Conservation (phyloP, 2,113 vertebrate genomes). For the Tragulus kanchil region DNA sequence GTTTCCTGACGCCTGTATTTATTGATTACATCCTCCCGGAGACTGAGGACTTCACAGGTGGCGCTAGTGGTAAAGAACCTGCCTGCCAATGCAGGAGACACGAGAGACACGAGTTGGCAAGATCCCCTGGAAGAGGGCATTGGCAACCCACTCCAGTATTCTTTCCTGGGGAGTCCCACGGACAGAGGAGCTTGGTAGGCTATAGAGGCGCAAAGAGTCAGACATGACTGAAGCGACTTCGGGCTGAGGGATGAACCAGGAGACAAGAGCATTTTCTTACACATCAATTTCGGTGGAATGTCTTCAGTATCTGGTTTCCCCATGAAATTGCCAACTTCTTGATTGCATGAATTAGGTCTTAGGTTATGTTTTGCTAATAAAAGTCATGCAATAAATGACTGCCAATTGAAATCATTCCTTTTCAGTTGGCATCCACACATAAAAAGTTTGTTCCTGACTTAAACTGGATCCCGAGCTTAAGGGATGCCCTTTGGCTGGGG, state of each 20-base stretch:
- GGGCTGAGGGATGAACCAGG: not conserved
- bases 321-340: not conserved
- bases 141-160: no score
- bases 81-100: no score
- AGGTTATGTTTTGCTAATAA: slow-evolving; percentile 64
- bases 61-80: no score
- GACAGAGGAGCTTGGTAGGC: no score
- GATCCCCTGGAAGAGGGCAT: no score
- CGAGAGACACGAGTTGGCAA: no score
- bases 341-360: not conserved
- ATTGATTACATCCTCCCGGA: not conserved
- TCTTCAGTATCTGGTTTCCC: not conserved
- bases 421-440: not conserved
- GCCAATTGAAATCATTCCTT: slow-evolving; percentile 12
- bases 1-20: not conserved
- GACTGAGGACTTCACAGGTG: no score
- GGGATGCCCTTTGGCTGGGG: not conserved
- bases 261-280: not conserved
- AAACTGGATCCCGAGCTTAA: not conserved
- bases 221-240: no score
- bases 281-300: not conserved
- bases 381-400: slow-evolving; percentile 45
- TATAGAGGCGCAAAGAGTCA: no score
- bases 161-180: no score
- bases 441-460: slow-evolving; percentile 15